A percentile compares a stretch with the other conserved stretches of the same genome.
Conservation (phyloP, 1,140 invertebrate genomes). For the Ceratina calcarata region DNA sequence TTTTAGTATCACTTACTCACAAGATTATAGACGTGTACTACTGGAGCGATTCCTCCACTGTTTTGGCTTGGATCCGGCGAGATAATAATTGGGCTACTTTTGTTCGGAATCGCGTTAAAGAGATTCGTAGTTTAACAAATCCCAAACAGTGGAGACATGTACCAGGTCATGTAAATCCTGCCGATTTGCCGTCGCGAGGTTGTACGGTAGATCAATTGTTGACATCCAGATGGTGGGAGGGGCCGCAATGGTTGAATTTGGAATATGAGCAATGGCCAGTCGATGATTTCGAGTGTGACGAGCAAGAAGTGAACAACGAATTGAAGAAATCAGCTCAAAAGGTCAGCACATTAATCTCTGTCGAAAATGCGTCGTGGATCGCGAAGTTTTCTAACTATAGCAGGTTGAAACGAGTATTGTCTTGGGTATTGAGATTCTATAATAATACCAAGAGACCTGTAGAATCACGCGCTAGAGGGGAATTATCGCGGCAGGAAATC, state of each 20-base stretch:
- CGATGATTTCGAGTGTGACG: constrained; percentile 7
- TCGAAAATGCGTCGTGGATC: no score
- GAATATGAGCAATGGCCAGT: constrained; percentile 56
- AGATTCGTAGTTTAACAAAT: constrained; percentile 34
- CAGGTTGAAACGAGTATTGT: no score
- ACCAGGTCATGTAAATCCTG: constrained; percentile 22
- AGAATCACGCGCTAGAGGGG: no score
- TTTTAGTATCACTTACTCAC: constrained; percentile 20
- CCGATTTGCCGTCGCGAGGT: constrained; percentile 63
- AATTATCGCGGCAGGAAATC: no score
- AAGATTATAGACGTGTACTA: constrained; percentile 13
- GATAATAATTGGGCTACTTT: constrained; percentile 38
- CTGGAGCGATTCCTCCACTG: constrained; percentile 48
- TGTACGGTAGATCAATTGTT: constrained; percentile 56
- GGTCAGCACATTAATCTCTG: no score
- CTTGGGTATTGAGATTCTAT: no score
- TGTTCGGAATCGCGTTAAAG: constrained; percentile 37
- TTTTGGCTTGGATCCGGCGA: constrained; percentile 33
- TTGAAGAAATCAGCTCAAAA: constrained; percentile 26
- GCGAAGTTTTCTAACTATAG: no score
- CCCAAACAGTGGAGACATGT: constrained; percentile 51
- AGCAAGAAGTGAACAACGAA: constrained; percentile 52
- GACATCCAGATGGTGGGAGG: constrained; percentile 73
- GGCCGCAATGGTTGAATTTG: constrained; percentile 64
- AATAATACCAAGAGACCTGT: no score